These are phyloP conservation scores for Hemibagrus guttatus DNA, from an alignment of 2,797 vertebrate genomes.

Conservation along the genomic window DNA sequence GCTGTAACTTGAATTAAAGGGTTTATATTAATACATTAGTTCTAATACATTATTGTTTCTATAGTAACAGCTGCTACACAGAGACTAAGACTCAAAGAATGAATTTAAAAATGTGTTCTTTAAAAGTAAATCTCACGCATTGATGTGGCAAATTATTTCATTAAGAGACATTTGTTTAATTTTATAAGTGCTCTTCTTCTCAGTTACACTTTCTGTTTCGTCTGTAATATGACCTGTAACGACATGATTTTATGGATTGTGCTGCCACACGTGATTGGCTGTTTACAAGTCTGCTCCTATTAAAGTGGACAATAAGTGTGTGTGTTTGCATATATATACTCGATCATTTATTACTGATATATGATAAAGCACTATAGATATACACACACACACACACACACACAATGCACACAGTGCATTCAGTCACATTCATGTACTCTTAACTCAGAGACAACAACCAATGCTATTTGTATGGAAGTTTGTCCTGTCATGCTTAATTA, in stretches of 20 bases:
- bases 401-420: background rate
- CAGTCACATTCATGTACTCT: background rate
- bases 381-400: conserved; percentile 41
- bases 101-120: background rate
- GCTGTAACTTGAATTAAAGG: background rate
- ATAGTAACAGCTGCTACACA: background rate
- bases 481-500: background rate
- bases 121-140: no score
- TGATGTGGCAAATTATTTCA: no score
- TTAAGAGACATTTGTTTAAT: background rate
- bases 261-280: no score
- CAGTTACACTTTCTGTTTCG: no score
- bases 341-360: no score
- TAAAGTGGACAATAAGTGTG: no score
- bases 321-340: no score
- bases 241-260: no score
- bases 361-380: no score
- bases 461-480: background rate
- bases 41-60: background rate
- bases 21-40: background rate
- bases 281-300: no score
- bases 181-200: background rate
- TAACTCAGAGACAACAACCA: conserved; percentile 29
- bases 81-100: background rate
- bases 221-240: no score